Evolutionary conservation across 2,888 invertebrate species (phyloP).

Genomic region (Rhogogaster chlorosoma): DNA sequence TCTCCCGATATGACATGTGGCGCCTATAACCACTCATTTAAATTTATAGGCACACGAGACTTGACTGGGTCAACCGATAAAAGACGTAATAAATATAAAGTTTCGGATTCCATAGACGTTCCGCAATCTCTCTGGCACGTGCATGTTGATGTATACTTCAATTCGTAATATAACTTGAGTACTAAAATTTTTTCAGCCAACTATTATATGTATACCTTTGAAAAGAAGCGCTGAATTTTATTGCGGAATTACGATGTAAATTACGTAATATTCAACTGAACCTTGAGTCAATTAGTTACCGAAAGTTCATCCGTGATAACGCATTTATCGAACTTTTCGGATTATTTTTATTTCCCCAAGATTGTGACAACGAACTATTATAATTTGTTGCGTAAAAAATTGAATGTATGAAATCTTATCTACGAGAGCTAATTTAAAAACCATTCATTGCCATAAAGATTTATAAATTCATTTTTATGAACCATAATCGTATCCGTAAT

Average conservation of each 20-base stretch:
- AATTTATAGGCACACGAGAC: slow-evolving; percentile 8
- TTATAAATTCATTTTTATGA: not conserved
- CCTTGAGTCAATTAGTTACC: not conserved
- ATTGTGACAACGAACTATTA: not conserved
- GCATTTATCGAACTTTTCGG: not conserved
- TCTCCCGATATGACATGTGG: not conserved
- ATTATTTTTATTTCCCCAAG: not conserved
- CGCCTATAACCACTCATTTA: not conserved
- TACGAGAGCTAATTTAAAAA: not conserved
- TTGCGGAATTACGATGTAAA: not conserved
- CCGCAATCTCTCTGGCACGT: not conserved
- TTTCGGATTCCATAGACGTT: slow-evolving; percentile 7
- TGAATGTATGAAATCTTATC: not conserved
- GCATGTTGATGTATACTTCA: not conserved
- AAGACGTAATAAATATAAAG: not conserved
- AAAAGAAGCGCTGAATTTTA: not conserved
- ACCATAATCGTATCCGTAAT: not conserved
- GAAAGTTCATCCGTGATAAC: not conserved
- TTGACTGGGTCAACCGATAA: slow-evolving; percentile 12
- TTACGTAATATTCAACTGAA: not conserved
- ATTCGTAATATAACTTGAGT: not conserved
- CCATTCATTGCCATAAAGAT: not conserved
- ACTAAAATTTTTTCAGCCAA: not conserved
- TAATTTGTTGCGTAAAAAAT: not conserved
- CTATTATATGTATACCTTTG: not conserved